phyloP scores from a whole-genome alignment of 2,113 vertebrate genomes.

The Rhagologus leucostigma region DNA sequence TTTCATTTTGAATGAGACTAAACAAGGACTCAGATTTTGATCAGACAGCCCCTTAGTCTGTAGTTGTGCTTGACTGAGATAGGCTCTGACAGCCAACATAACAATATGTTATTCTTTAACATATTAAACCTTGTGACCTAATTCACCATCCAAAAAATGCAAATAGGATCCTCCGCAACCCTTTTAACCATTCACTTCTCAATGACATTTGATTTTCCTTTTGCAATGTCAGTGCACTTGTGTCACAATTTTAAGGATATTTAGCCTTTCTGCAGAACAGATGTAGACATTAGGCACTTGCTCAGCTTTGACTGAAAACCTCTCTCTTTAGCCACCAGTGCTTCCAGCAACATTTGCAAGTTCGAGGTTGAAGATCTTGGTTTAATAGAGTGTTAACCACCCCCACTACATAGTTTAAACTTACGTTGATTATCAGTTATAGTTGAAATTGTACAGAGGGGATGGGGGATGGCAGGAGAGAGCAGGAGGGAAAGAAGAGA shows the following conservation, averaged over 20 bases:
- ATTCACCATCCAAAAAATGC: conserved; percentile 61
- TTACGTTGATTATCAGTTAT: conserved; percentile 19
- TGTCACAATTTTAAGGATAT: conserved; percentile 48
- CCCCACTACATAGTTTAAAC: not conserved
- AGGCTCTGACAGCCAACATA: conserved; percentile 65
- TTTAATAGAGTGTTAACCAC: conserved; percentile 20
- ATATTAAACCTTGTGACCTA: conserved; percentile 69
- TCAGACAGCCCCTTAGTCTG: conserved; percentile 54
- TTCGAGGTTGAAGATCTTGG: conserved; percentile 27
- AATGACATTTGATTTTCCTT: conserved; percentile 38
- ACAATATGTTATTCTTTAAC: conserved; percentile 61
- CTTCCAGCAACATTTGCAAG: conserved; percentile 35
- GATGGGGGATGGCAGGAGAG: not conserved
- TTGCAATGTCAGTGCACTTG: not conserved
- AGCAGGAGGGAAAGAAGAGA: not conserved
- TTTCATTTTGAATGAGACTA: conserved; percentile 35
- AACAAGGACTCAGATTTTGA: conserved; percentile 53
- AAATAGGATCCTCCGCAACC: conserved; percentile 24
- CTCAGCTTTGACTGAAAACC: conserved; percentile 49
- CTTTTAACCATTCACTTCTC: conserved; percentile 46
- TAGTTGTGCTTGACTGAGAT: conserved; percentile 66
- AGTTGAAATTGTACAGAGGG: not conserved
- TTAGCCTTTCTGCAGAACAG: conserved; percentile 42
- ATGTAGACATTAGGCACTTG: conserved; percentile 22
- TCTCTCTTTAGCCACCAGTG: conserved; percentile 49